Percentiles rank a stretch among this genome's conserved stretches.
These are phyloP conservation scores for Donacobius atricapilla DNA, from an alignment of 2,113 vertebrate species.

Conservation along the genomic window DNA sequence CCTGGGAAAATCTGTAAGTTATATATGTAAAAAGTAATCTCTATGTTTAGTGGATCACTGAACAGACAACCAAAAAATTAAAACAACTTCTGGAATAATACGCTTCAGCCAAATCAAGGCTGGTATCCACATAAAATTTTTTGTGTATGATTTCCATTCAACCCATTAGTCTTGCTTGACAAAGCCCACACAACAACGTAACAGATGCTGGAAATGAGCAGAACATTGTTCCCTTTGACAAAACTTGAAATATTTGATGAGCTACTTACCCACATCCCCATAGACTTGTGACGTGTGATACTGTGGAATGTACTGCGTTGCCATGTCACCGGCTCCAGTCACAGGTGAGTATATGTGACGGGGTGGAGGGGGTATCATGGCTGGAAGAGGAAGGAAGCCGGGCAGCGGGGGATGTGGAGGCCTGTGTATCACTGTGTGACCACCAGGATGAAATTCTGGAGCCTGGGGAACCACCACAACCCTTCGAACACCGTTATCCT, in stretches of 20 bases:
- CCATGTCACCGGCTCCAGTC: slow-evolving; percentile 86
- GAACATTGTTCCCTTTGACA: neutral
- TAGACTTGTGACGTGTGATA: slow-evolving; percentile 93
- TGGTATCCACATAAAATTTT: neutral
- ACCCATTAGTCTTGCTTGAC: neutral
- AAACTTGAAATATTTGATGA: neutral
- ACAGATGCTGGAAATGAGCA: neutral
- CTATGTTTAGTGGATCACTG: neutral
- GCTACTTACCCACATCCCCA: slow-evolving; percentile 88
- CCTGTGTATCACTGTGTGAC: slow-evolving; percentile 90
- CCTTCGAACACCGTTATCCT: slow-evolving; percentile 95
- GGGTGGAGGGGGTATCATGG: slow-evolving; percentile 89
- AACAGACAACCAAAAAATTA: neutral
- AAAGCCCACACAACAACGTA: neutral
- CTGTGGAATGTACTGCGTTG: slow-evolving; percentile 91
- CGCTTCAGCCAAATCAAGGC: neutral
- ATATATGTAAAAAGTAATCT: neutral
- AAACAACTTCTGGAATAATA: neutral
- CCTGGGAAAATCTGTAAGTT: neutral
- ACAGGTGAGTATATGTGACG: slow-evolving; percentile 89
- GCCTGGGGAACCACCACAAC: slow-evolving; percentile 96
- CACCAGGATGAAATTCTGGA: slow-evolving; percentile 92
- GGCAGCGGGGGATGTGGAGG: slow-evolving; percentile 88
- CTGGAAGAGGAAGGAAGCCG: slow-evolving; percentile 91
- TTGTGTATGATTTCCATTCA: neutral